Percentiles rank a stretch among this genome's conserved stretches.
These are phyloP conservation scores for Rhyacichthys aspro DNA, from an alignment of 2,797 vertebrate species.

Conservation along the genomic window DNA sequence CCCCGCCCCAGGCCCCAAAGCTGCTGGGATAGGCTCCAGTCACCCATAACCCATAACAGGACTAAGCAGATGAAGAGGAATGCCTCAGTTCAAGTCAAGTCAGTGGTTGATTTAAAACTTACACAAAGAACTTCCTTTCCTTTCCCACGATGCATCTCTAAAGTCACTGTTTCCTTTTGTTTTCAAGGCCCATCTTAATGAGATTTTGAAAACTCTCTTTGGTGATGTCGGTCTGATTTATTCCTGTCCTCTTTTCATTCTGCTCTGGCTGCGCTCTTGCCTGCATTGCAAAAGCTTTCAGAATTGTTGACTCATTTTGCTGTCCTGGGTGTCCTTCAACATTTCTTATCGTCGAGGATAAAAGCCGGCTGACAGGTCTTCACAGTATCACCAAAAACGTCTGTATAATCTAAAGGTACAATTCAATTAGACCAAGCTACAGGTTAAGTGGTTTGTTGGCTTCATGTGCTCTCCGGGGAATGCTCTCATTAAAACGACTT, in stretches of 20 bases:
- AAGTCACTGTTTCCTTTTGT: too few species aligned
- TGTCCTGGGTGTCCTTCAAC: slow-evolving; percentile 39
- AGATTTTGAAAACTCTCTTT: too few species aligned
- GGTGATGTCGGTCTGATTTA: slow-evolving; percentile 11
- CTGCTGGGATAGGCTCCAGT: too few species aligned
- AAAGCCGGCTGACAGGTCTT: slow-evolving; percentile 25
- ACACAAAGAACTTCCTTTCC: too few species aligned
- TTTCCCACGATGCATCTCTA: too few species aligned
- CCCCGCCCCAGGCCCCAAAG: too few species aligned
- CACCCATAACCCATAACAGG: too few species aligned
- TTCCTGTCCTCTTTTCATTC: slow-evolving; percentile 12
- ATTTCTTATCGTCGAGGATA: slow-evolving; percentile 24
- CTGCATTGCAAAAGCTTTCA: slow-evolving; percentile 52
- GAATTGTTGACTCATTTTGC: slow-evolving; percentile 39
- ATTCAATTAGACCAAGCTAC: slow-evolving; percentile 32
- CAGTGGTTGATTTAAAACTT: too few species aligned
- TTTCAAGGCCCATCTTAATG: slow-evolving; percentile 39
- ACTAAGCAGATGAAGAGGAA: too few species aligned
- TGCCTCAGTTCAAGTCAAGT: too few species aligned
- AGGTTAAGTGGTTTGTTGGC: slow-evolving; percentile 52
- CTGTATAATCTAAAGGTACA: slow-evolving; percentile 24
- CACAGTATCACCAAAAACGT: slow-evolving; percentile 13
- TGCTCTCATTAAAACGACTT: slow-evolving; percentile 29
- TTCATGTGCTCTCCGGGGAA: slow-evolving; percentile 18
- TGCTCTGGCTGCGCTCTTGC: slow-evolving; percentile 39